These are phyloP conservation scores for Palloptera scutellata DNA, from an alignment of 2,888 invertebrate genomes.

Conservation along the genomic window DNA sequence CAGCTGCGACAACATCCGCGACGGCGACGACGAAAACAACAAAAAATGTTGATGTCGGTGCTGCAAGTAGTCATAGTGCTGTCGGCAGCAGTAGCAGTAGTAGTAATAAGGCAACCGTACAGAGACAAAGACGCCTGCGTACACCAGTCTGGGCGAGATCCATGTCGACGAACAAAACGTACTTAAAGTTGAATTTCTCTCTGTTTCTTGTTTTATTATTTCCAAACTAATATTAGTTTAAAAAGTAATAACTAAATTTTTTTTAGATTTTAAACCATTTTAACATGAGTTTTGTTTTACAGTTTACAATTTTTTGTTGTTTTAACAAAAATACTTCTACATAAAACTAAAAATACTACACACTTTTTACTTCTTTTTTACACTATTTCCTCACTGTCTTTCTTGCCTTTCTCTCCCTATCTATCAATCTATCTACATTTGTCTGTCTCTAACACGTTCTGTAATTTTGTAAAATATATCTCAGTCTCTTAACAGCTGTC, in stretches of 20 bases:
- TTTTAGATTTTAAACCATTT: slow-evolving; percentile 30
- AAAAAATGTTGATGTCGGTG: slow-evolving; percentile 28
- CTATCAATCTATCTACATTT: slow-evolving; percentile 11
- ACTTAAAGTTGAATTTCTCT: slow-evolving; percentile 42
- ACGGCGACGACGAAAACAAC: slow-evolving; percentile 29
- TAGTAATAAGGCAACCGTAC: slow-evolving; percentile 68
- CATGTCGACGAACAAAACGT: slow-evolving; percentile 70
- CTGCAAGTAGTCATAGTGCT: slow-evolving; percentile 42
- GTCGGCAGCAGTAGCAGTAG: slow-evolving; percentile 59
- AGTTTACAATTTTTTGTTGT: slow-evolving; percentile 21
- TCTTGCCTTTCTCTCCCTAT: slow-evolving; percentile 31
- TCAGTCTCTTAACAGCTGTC: slow-evolving; percentile 16
- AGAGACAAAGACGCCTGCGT: slow-evolving; percentile 77
- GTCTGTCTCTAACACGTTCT: slow-evolving; percentile 10
- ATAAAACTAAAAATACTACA: slow-evolving; percentile 10
- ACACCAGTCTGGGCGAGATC: slow-evolving; percentile 85
- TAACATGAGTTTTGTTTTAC: slow-evolving; percentile 14
- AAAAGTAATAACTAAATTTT: slow-evolving; percentile 11
- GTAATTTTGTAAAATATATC: slow-evolving; percentile 20
- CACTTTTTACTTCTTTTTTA: not conserved
- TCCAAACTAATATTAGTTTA: not conserved
- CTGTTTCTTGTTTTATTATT: not conserved
- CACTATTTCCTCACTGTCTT: not conserved
- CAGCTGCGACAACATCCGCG: slow-evolving; percentile 23
- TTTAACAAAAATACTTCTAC: slow-evolving; percentile 11